A percentile compares a stretch with the other conserved stretches of the same genome.
These are phyloP conservation scores for Pangasianodon hypophthalmus DNA, from an alignment of 2,113 vertebrate genomes.

Conservation along the genomic window DNA sequence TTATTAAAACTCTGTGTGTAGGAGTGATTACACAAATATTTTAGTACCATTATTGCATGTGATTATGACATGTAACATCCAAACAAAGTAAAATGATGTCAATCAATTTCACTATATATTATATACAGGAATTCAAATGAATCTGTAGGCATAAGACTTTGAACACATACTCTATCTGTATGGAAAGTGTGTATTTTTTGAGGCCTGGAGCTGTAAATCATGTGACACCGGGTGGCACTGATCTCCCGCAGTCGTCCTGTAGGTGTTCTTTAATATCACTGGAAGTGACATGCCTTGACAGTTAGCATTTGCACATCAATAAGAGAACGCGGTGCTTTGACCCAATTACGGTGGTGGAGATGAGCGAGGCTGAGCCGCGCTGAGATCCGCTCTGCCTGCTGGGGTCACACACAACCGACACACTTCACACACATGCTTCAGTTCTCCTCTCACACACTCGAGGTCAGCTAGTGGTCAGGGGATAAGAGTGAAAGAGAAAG, in stretches of 20 bases:
- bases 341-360: slow-evolving; percentile 70
- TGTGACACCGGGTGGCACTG: slow-evolving; percentile 36
- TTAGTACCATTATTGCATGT: neutral
- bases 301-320: slow-evolving; percentile 72
- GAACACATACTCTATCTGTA: neutral
- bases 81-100: neutral
- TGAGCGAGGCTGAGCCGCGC: slow-evolving; percentile 8
- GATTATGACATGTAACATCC: neutral
- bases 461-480: slow-evolving; percentile 51
- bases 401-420: slow-evolving; percentile 40
- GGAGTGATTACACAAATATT: neutral
- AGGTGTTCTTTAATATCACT: slow-evolving; percentile 49
- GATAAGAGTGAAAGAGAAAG: slow-evolving; percentile 19
- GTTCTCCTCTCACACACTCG: slow-evolving; percentile 22
- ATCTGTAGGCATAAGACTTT: neutral
- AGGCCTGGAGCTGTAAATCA: slow-evolving; percentile 34
- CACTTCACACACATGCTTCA: slow-evolving; percentile 11
- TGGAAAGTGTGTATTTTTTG: neutral
- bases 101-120: neutral
- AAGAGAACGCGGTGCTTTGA: slow-evolving; percentile 67
- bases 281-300: slow-evolving; percentile 49
- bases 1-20: neutral
- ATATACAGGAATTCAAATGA: neutral
- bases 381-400: neutral
- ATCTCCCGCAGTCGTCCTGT: slow-evolving; percentile 48